phyloP scores from a whole-genome alignment of 1,140 invertebrate species.

The Scaptomyza montana region DNA sequence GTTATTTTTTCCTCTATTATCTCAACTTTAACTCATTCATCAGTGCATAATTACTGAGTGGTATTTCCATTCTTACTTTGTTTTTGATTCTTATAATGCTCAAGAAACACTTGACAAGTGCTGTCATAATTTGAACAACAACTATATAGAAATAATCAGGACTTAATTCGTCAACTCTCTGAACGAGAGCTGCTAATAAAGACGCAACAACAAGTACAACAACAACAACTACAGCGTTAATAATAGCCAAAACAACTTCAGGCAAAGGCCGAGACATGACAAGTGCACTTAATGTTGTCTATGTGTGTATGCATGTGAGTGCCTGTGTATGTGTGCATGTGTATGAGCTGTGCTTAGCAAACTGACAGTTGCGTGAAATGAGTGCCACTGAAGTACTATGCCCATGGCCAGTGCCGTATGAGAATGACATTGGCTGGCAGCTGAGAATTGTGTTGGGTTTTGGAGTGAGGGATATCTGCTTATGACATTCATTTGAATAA shows the following conservation, averaged over 20 bases:
- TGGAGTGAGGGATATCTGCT: slow-evolving; percentile 52
- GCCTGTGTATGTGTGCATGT: background rate
- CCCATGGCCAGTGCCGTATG: slow-evolving; percentile 10
- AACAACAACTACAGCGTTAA: background rate
- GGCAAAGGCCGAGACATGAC: slow-evolving; percentile 49
- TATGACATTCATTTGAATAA: slow-evolving; percentile 67
- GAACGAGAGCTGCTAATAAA: slow-evolving; percentile 53
- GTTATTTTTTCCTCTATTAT: background rate
- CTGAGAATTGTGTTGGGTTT: slow-evolving; percentile 44
- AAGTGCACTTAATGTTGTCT: slow-evolving; percentile 58
- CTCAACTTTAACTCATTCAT: background rate
- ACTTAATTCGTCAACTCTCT: slow-evolving; percentile 51
- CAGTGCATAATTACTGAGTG: background rate
- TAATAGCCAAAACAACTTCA: slow-evolving; percentile 19
- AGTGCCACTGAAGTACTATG: slow-evolving; percentile 34
- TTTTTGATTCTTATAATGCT: slow-evolving; percentile 4
- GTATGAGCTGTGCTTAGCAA: slow-evolving; percentile 44
- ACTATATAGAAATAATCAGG: slow-evolving; percentile 11
- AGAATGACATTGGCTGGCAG: slow-evolving; percentile 8
- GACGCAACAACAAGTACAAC: slow-evolving; percentile 13
- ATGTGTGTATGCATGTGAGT: background rate
- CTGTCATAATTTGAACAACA: background rate
- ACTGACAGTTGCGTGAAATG: slow-evolving; percentile 54
- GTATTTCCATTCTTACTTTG: background rate
- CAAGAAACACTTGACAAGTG: slow-evolving; percentile 10